Evolutionary conservation across 2,888 invertebrate genomes (phyloP).

Genomic region (Cactoblastis cactorum): DNA sequence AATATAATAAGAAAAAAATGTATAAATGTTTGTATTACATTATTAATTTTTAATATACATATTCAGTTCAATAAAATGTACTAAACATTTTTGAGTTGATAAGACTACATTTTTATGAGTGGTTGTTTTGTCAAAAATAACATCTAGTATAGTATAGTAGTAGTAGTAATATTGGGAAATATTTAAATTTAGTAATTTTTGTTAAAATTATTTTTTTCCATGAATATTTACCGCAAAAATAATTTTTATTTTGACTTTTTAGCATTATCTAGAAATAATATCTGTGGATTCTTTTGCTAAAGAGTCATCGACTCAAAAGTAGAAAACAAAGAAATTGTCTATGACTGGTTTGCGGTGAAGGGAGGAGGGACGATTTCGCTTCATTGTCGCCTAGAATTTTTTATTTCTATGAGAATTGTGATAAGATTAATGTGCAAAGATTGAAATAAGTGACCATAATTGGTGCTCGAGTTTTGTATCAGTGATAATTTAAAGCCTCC

Average conservation of each 20-base stretch:
- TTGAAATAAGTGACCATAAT: conserved; percentile 55
- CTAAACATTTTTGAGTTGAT: no score
- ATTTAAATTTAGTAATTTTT: no score
- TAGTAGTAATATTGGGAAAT: no score
- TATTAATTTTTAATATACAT: no score
- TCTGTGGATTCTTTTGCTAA: conserved; percentile 3
- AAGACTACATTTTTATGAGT: no score
- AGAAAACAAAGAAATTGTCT: conserved; percentile 42
- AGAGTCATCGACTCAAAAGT: conserved; percentile 9
- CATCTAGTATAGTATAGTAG: no score
- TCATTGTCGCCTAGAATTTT: conserved; percentile 68
- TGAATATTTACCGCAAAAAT: no score
- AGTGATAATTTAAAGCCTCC: conserved; percentile 40
- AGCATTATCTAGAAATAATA: not conserved
- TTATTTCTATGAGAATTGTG: conserved; percentile 61
- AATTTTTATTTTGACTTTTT: not conserved
- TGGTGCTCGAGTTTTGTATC: conserved; percentile 48
- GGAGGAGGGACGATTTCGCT: conserved; percentile 70
- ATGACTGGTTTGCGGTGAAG: conserved; percentile 68
- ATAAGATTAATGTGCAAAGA: conserved; percentile 49
- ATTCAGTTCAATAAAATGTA: no score
- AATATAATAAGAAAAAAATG: no score
- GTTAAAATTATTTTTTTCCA: no score
- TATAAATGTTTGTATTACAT: no score
- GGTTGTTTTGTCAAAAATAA: no score